Conservation (phyloP, 2,113 vertebrate species). For the Carlito syrichta region DNA sequence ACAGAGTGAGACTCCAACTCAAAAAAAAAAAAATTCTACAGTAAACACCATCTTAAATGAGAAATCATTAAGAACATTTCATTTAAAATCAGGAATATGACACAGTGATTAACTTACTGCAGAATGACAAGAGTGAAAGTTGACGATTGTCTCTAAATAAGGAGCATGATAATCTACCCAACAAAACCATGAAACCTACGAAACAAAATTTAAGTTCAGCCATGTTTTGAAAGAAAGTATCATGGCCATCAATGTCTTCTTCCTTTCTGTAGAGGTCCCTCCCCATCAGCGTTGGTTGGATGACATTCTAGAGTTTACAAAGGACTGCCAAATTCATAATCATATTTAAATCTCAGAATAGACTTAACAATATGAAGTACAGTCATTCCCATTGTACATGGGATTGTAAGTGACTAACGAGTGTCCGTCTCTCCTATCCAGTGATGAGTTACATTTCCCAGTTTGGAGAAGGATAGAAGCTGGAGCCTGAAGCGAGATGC, state of each 20-base stretch:
- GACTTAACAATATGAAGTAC: too few species aligned
- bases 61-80: not conserved
- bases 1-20: not conserved
- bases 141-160: not conserved
- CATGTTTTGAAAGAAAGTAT: not conserved
- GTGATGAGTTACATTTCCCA: not conserved
- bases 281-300: not conserved
- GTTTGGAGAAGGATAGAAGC: not conserved
- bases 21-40: not conserved
- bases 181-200: not conserved
- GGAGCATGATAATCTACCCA: not conserved
- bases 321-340: not conserved
- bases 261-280: too few species aligned
- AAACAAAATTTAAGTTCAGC: not conserved
- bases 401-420: not conserved
- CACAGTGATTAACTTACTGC: not conserved
- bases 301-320: not conserved
- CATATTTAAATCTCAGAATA: not conserved
- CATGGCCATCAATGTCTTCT: not conserved
- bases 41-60: not conserved
- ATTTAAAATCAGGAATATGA: not conserved
- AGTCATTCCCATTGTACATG: not conserved
- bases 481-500: rapidly evolving
- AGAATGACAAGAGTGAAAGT: not conserved
- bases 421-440: not conserved